Evolutionary conservation across 1,140 invertebrate genomes (phyloP), one percentile per base, ranked within the genome.

Genomic region (Colletes gigas): DNA sequence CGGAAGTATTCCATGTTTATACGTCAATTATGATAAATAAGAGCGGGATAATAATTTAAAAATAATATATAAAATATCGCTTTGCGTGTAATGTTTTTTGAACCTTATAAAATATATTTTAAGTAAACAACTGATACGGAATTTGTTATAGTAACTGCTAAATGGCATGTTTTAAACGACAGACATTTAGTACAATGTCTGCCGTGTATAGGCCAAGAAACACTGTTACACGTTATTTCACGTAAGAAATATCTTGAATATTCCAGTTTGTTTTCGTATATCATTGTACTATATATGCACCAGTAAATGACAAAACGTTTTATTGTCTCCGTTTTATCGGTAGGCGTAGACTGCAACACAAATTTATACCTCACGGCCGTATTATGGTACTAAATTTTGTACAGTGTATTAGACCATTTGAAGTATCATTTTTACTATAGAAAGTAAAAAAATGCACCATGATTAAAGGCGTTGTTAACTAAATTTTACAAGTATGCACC

Each of bases 1-100:
- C 30, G 15, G 52, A 60, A 39, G 4, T 67, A n/a, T 59, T 69
- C 39, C 14, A 6, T 65, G 47, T 1, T 44, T 44, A 39, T 63
- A 39, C 12, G 59, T 63, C 15, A 74, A 68, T 57, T n/a, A 12
- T 6, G 41, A 73, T 79, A 65, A 79, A 73, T 79, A 66, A 65
- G 55, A 57, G 6, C 17, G 54, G 10, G 63, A 10, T 9, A 77
- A 77, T 77, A 69, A 77, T 77, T 77, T 59, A 59, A 69, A 55
- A 41, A 59, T 63, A 41, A 21, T 78, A 70, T 39, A 70, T 3
- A 70, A 68, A 70, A 78, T 63, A 72, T 30, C 47, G 15, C 21
- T 54, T 41, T 75, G 66, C 60, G 60, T 4, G 50, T 75, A 55
- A 65, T 41, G 39, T 15, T 41, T 52, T 10, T 14, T 39, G 50